A percentile compares a stretch with the other conserved stretches of the same genome.
Conservation (phyloP, 64 coral and sea anemone genomes). For the Pocillopora verrucosa region DNA sequence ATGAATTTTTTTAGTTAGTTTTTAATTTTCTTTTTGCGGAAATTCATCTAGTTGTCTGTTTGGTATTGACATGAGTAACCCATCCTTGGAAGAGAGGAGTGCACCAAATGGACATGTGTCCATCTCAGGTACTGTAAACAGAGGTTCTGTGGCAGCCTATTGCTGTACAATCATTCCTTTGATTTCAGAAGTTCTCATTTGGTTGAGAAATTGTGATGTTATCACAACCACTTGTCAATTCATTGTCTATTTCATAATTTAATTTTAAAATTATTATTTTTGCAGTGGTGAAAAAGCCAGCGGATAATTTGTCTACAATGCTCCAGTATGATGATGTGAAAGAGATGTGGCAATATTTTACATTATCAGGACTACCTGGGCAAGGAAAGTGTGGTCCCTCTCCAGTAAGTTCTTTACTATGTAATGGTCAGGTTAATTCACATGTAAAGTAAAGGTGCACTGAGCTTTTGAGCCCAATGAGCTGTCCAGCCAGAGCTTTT, state of each 20-base stretch:
- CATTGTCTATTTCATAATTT: neutral
- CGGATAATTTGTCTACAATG: constrained; percentile 37
- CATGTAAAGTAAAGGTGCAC: too few relatives aligned
- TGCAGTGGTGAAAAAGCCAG: constrained; percentile 38
- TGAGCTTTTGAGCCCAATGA: too few relatives aligned
- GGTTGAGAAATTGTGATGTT: too few relatives aligned
- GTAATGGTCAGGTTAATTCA: neutral
- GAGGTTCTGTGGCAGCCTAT: too few relatives aligned
- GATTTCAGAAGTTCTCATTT: too few relatives aligned
- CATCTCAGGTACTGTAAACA: constrained; percentile 17
- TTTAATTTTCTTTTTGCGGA: neutral
- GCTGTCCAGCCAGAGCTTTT: too few relatives aligned
- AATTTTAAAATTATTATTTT: neutral
- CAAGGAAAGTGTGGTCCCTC: constrained; percentile 48
- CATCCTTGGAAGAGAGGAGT: neutral
- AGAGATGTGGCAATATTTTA: constrained; percentile 69
- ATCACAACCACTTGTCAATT: neutral
- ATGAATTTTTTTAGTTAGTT: neutral
- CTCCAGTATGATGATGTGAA: constrained; percentile 61
- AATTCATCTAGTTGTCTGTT: neutral
- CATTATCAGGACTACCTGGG: constrained; percentile 40
- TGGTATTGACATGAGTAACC: constrained; percentile 59
- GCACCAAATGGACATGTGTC: constrained; percentile 59
- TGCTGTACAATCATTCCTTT: too few relatives aligned
- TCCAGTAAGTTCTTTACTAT: constrained; percentile 47